Conservation (phyloP, 2,888 invertebrate genomes). For the Folsomia manolachei region DNA sequence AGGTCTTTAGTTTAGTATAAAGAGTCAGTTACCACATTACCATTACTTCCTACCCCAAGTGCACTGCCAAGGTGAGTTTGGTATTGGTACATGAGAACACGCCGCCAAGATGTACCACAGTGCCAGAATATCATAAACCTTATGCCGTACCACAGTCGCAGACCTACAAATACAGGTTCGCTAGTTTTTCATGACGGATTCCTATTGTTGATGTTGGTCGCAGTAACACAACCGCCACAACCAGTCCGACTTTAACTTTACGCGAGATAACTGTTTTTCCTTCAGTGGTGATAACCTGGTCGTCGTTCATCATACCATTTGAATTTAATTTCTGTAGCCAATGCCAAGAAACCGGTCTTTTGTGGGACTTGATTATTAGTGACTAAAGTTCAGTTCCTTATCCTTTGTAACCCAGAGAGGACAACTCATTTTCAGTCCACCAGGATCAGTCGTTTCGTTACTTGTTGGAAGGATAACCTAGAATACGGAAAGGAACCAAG, state of each 20-base stretch:
- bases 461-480: not conserved
- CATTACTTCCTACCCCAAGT: not conserved
- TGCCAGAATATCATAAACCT: not conserved
- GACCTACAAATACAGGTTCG: not conserved
- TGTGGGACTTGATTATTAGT: slow-evolving; percentile 35
- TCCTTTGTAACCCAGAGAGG: not conserved
- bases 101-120: not conserved
- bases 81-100: not conserved
- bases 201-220: not conserved
- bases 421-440: not conserved
- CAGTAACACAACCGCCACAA: not conserved
- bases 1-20: not conserved
- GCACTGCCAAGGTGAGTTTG: not conserved
- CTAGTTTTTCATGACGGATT: not conserved
- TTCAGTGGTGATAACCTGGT: not conserved
- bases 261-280: not conserved
- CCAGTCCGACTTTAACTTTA: not conserved
- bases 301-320: not conserved
- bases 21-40: too few relatives aligned
- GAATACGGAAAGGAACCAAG: not conserved
- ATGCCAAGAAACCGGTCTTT: slow-evolving; percentile 25
- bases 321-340: too few relatives aligned
- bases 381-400: slow-evolving; percentile 35
- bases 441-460: not conserved
- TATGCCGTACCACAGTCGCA: not conserved